A percentile compares a stretch with the other conserved stretches of the same genome.
These are phyloP conservation scores for Puffinus mauretanicus DNA, from an alignment of 2,113 vertebrate species.

Conservation along the genomic window DNA sequence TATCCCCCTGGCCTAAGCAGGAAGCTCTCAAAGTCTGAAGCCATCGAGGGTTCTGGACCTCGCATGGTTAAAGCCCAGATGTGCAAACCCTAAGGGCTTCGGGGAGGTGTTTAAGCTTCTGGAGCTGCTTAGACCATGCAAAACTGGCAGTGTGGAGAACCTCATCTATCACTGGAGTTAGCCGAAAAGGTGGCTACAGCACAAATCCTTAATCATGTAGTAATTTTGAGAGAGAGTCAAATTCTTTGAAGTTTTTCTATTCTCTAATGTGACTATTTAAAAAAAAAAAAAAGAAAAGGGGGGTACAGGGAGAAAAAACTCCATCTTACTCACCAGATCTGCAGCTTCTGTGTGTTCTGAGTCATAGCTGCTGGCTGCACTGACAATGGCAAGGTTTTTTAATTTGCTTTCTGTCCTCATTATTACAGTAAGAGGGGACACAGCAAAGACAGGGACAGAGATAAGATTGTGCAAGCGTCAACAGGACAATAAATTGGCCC, in stretches of 20 bases:
- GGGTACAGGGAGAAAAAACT: not conserved
- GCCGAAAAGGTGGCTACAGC: not conserved
- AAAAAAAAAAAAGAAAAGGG: not conserved
- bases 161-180: not conserved
- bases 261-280: not conserved
- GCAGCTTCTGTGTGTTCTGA: slow-evolving; percentile 30
- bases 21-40: slow-evolving; percentile 26
- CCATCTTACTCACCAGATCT: slow-evolving; percentile 10
- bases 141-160: not conserved
- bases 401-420: slow-evolving; percentile 20
- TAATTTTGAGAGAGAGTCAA: not conserved
- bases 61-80: not conserved
- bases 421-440: not conserved
- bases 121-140: not conserved
- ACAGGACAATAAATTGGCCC: not conserved
- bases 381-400: not conserved
- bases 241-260: slow-evolving; percentile 21
- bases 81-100: not conserved
- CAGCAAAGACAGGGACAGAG: not conserved
- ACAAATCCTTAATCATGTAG: not conserved
- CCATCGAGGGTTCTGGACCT: not conserved
- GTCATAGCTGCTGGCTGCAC: slow-evolving; percentile 41
- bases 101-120: not conserved
- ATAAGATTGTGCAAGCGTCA: not conserved
- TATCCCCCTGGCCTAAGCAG: not conserved